phyloP scores from a whole-genome alignment of 2,797 vertebrate genomes.

The Sarcophilus harrisii region DNA sequence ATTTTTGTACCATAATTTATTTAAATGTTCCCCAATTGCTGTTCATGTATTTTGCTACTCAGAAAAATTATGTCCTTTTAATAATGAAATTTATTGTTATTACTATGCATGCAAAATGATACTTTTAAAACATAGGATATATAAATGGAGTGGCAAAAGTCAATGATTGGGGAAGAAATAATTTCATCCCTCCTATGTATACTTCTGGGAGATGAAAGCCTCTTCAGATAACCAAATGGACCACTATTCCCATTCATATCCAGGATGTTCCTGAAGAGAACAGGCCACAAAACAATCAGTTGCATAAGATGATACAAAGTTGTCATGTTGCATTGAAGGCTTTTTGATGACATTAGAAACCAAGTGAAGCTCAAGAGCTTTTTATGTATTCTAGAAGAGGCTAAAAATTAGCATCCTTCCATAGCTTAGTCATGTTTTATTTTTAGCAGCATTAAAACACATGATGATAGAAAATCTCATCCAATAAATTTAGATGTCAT shows the following conservation, averaged over 20 bases:
- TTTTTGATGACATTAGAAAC: constrained; percentile 14
- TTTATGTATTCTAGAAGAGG: neutral
- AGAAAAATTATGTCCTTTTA: neutral
- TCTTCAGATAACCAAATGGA: constrained; percentile 11
- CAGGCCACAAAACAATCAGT: neutral
- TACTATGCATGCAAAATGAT: neutral
- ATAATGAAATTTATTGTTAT: neutral
- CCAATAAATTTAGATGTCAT: neutral
- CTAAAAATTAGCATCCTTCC: neutral
- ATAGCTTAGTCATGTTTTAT: neutral
- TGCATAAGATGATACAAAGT: neutral
- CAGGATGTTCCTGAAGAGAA: neutral
- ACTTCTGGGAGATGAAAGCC: neutral
- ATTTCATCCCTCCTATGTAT: neutral
- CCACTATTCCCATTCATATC: neutral
- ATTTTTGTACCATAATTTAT: neutral
- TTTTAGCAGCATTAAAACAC: neutral
- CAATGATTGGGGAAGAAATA: neutral
- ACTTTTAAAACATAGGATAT: neutral
- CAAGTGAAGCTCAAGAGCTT: neutral
- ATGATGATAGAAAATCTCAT: neutral
- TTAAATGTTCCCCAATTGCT: neutral
- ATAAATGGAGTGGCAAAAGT: neutral
- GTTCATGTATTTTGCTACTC: neutral
- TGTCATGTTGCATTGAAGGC: neutral